Evolutionary conservation across 2,888 invertebrate species (phyloP).

Genomic region (Clitarchus hookeri): DNA sequence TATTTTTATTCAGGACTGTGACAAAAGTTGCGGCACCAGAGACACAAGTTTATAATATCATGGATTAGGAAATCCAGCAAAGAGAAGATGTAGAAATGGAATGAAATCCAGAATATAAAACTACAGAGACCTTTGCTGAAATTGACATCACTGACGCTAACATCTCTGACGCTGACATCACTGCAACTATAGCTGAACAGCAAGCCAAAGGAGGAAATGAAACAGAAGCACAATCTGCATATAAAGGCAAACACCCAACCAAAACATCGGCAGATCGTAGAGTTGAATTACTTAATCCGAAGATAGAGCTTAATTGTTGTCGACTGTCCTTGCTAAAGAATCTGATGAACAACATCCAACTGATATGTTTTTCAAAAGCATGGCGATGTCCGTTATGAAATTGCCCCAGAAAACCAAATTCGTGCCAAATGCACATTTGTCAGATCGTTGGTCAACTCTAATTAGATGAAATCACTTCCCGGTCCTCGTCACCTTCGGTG

Average conservation of each 20-base stretch:
- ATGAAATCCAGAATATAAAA: neutral
- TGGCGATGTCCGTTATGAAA: neutral
- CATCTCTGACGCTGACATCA: no score
- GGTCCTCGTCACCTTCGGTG: no score
- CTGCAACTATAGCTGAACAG: neutral
- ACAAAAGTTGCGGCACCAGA: neutral
- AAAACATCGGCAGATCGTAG: neutral
- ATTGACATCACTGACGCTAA: neutral
- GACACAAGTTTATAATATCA: no score
- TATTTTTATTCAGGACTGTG: neutral
- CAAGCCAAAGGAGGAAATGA: neutral
- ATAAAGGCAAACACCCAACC: neutral
- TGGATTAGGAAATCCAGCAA: neutral
- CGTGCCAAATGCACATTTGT: neutral
- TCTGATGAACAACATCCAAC: neutral
- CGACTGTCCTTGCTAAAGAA: neutral
- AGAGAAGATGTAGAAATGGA: neutral
- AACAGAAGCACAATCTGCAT: neutral
- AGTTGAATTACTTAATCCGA: neutral
- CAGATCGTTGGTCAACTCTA: slow-evolving; percentile 19
- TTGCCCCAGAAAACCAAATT: slow-evolving; percentile 11
- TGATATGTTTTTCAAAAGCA: slow-evolving; percentile 19
- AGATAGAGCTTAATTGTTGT: neutral
- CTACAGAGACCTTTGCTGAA: neutral
- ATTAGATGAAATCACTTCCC: slow-evolving; percentile 16